Evolutionary conservation across 2,113 vertebrate genomes (phyloP).

Genomic region (Ceratotherium simum): DNA sequence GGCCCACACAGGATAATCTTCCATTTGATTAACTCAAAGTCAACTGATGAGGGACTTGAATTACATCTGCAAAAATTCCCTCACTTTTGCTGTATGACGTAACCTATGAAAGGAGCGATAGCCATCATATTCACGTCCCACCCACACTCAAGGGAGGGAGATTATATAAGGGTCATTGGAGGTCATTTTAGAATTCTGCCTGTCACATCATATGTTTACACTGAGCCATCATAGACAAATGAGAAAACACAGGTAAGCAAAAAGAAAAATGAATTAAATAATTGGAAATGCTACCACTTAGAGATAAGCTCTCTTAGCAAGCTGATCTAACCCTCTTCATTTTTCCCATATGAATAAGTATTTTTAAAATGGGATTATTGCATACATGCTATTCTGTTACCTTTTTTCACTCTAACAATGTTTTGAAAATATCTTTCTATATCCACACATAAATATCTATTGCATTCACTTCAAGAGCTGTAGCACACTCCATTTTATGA

Average conservation of each 20-base stretch:
- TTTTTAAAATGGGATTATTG: not conserved
- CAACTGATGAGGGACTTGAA: not conserved
- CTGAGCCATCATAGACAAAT: not conserved
- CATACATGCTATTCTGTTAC: not conserved
- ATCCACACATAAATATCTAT: not conserved
- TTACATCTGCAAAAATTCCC: not conserved
- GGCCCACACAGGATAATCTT: not conserved
- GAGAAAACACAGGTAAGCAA: slow-evolving; percentile 26
- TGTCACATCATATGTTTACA: not conserved
- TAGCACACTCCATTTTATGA: not conserved
- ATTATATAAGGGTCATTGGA: not conserved
- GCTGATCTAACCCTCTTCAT: not conserved
- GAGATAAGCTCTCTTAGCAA: not conserved
- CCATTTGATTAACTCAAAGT: not conserved
- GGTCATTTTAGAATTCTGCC: slow-evolving; percentile 15
- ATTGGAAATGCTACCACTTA: not conserved
- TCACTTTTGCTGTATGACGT: not conserved
- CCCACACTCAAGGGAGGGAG: not conserved
- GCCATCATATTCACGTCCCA: not conserved
- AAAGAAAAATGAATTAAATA: slow-evolving; percentile 18
- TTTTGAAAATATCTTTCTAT: slow-evolving; percentile 27
- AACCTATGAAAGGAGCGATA: not conserved
- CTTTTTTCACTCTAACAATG: not conserved
- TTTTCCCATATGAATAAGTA: not conserved
- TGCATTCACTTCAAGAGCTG: not conserved